These are phyloP conservation scores for Carcharodon carcharias DNA, from an alignment of 2,797 vertebrate genomes.

Conservation along the genomic window DNA sequence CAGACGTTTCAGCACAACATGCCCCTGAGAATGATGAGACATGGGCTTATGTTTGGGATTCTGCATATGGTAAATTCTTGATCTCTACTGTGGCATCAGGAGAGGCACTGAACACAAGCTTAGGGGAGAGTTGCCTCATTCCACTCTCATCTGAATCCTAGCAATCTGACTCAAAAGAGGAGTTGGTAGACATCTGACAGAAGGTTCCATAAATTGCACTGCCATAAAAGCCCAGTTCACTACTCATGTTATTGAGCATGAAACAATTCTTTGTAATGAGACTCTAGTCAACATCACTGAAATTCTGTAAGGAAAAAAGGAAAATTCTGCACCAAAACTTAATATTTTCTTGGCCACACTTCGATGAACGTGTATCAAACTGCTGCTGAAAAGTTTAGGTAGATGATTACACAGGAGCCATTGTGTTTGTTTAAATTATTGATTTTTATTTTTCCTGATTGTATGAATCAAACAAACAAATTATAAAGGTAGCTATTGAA, in stretches of 20 bases:
- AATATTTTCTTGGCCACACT: background rate
- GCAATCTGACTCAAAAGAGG: background rate
- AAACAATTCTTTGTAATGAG: background rate
- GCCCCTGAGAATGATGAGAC: background rate
- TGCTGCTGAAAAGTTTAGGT: background rate
- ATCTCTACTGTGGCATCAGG: background rate
- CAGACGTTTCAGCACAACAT: background rate
- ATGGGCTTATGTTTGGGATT: background rate
- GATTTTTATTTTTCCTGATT: background rate
- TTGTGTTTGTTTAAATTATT: background rate
- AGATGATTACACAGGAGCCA: background rate
- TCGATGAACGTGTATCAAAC: background rate
- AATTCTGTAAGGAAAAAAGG: background rate
- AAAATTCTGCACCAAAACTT: background rate
- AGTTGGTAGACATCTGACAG: no score
- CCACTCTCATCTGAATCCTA: background rate
- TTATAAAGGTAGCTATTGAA: background rate
- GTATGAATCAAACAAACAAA: background rate
- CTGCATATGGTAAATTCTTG: background rate
- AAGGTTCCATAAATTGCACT: background rate
- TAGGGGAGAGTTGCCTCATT: background rate
- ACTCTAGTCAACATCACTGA: background rate
- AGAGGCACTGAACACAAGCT: background rate
- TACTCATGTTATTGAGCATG: background rate
- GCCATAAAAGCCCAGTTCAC: background rate